Evolutionary conservation across 1,140 invertebrate genomes (phyloP), one percentile per base, ranked within the genome.

Genomic region (Onthophagus taurus): DNA sequence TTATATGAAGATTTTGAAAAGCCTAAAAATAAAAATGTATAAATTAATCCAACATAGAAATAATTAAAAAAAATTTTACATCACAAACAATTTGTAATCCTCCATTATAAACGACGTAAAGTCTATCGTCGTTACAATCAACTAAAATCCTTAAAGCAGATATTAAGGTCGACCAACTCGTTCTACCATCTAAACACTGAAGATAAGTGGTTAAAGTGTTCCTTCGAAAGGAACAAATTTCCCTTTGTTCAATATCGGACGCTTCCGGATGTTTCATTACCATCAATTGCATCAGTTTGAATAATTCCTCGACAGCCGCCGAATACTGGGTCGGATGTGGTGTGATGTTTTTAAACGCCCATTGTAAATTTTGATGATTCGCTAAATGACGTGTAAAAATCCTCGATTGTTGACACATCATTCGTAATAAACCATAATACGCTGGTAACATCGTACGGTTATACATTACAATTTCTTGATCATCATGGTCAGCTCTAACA

Each of bases 341-440:
- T 13, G 89, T 90, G 41, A 96, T 94, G 61, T 95, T 94, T 58
- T 93, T 89, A 64, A 94, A 95, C 34, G 91, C 91, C 91, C 91
- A 96, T 59, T 90, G 86, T 29, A 95, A 80, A 69, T 96, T 95
- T 68, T 94, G 90, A 72, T 96, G 91, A 48, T 80, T 79, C 1
- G 89, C 86, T 17, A 95, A 68, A 58, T 88, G 80, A 42, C 88
- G 74, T 16, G 89, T 89, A 63, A 95, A 91, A 3, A 76, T 67
- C 5, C 80, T 72, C 1, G 89, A 93, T 56, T 88, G 82, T 53
- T 88, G 81, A 63, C 90, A 95, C 61, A 88, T 93, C 59, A 93
- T 74, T 46, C 89, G 71, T 49, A 95, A 70, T 44, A 96, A 70
- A 20, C 89, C 89, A 63, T 95, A 95, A 65, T 94, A 95, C n/a